Evolutionary conservation across 2,797 vertebrate genomes (phyloP).

Genomic region (Picus viridis): DNA sequence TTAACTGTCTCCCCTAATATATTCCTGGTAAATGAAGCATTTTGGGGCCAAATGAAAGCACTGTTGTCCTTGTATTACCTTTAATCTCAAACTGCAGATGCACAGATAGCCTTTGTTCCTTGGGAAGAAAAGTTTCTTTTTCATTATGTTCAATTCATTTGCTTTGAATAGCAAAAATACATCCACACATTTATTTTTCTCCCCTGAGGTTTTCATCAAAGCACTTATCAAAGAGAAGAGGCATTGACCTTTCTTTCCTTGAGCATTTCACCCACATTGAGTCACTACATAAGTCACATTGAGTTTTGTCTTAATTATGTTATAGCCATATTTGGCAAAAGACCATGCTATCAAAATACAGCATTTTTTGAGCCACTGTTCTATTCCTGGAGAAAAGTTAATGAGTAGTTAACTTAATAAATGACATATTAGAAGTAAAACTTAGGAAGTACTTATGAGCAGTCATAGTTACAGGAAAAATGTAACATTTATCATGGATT

Average conservation of each 20-base stretch:
- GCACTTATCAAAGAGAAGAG: slow-evolving; percentile 27
- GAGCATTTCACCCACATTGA: slow-evolving; percentile 18
- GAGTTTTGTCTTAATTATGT: slow-evolving; percentile 21
- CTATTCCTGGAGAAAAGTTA: background rate
- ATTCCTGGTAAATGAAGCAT: slow-evolving; percentile 67
- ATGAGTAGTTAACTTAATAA: background rate
- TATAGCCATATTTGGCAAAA: background rate
- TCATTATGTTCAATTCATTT: background rate
- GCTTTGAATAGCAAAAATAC: slow-evolving; percentile 33
- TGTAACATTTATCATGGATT: background rate
- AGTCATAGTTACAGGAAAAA: background rate
- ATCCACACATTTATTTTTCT: background rate
- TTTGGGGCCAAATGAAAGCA: slow-evolving; percentile 24
- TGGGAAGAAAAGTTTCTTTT: background rate
- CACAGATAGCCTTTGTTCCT: background rate
- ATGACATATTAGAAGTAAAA: background rate
- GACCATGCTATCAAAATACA: background rate
- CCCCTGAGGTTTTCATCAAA: slow-evolving; percentile 22
- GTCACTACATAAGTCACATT: background rate
- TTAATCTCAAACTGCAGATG: slow-evolving; percentile 34
- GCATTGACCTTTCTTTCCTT: slow-evolving; percentile 10
- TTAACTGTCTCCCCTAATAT: slow-evolving; percentile 55
- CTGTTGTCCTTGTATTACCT: slow-evolving; percentile 10
- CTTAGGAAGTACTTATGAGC: background rate
- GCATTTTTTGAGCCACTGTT: background rate